Percentiles rank a stretch among this genome's conserved stretches.
These are phyloP conservation scores for Oreochromis aureus DNA, from an alignment of 2,113 vertebrate genomes.

Conservation along the genomic window DNA sequence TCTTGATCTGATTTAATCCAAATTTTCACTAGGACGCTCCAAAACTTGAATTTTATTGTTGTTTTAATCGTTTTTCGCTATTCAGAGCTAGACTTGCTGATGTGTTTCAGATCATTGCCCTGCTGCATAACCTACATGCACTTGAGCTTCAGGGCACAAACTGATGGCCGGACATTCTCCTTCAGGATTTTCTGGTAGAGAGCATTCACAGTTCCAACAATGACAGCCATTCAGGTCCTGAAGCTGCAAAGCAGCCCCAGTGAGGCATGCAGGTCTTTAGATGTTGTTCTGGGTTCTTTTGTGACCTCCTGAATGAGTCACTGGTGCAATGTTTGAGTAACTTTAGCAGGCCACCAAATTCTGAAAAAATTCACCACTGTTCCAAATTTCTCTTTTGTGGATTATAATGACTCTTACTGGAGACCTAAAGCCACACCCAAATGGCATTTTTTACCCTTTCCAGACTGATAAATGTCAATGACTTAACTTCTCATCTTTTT, in stretches of 20 bases:
- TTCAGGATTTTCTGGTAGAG: not conserved
- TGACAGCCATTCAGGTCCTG: not conserved
- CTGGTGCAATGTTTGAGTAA: not conserved
- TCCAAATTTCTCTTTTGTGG: not conserved
- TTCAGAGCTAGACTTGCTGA: too few species aligned
- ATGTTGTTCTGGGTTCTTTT: not conserved
- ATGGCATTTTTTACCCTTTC: not conserved
- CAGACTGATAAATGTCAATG: not conserved
- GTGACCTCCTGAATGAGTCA: not conserved
- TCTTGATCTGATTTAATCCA: too few species aligned
- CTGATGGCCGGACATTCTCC: rapidly evolving
- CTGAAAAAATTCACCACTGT: not conserved
- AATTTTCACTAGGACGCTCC: too few species aligned
- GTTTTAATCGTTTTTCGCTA: too few species aligned
- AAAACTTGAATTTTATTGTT: too few species aligned
- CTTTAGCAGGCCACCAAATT: not conserved
- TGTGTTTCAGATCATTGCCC: too few species aligned
- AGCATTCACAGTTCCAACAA: not conserved
- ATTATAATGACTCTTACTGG: not conserved
- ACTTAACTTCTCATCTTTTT: not conserved
- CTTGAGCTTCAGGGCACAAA: too few species aligned
- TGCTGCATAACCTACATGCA: too few species aligned
- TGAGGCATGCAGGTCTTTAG: not conserved
- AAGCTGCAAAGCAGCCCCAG: not conserved
- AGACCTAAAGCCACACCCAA: too few species aligned